Evolutionary conservation across 2,113 vertebrate species (phyloP).

Genomic region (Piliocolobus tephrosceles): DNA sequence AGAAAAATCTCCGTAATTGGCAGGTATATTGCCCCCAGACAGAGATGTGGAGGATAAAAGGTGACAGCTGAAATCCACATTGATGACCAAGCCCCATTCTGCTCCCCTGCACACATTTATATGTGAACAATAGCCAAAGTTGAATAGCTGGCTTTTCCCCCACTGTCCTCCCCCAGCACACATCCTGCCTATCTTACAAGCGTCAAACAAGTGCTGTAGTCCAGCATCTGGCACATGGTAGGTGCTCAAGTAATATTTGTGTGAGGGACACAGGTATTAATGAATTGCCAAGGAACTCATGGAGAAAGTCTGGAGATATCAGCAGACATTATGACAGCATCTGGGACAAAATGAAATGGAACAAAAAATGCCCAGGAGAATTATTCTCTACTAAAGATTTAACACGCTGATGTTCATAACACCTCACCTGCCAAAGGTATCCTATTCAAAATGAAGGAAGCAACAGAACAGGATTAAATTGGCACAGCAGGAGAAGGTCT

Average conservation of each 20-base stretch:
- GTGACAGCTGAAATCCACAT: neutral
- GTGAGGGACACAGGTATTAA: neutral
- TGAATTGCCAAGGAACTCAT: constrained; percentile 31
- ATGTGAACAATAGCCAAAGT: neutral
- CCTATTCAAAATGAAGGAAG: constrained; percentile 52
- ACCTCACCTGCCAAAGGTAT: constrained; percentile 62
- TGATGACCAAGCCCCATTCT: neutral
- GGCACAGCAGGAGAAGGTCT: constrained; percentile 44
- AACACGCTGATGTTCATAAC: constrained; percentile 23
- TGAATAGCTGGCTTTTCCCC: neutral
- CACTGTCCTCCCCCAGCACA: neutral
- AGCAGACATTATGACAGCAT: neutral
- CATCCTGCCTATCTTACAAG: neutral
- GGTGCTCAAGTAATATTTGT: neutral
- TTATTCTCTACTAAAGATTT: constrained; percentile 37
- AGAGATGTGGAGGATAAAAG: neutral
- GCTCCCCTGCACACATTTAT: neutral
- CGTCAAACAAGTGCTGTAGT: neutral
- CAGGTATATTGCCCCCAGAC: neutral
- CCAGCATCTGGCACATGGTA: neutral
- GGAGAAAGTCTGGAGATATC: neutral
- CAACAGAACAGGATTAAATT: constrained; percentile 44
- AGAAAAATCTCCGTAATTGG: constrained; percentile 3
- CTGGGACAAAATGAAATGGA: constrained; percentile 11
- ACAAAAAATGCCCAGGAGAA: constrained; percentile 21